Evolutionary conservation across 2,113 vertebrate genomes (phyloP).

Genomic region (Isurus oxyrinchus): DNA sequence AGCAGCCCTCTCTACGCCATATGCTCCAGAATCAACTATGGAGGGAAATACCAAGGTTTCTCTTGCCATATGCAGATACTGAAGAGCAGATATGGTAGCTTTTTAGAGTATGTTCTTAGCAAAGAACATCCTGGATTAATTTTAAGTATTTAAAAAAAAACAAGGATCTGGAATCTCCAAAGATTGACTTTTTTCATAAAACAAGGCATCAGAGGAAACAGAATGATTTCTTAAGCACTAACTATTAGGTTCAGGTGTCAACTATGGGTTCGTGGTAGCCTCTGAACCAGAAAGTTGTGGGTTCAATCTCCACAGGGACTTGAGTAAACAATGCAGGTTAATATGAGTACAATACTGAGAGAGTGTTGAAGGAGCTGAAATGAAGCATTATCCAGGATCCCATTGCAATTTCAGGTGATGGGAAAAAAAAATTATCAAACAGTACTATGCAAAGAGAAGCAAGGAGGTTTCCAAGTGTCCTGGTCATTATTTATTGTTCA

Average conservation of each 20-base stretch:
- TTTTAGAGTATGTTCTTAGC: background rate
- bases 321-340: too few species aligned
- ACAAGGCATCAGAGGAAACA: background rate
- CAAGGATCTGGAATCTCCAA: background rate
- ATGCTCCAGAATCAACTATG: background rate
- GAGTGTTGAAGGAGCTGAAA: too few species aligned
- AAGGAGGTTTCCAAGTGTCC: too few species aligned
- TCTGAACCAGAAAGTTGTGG: too few species aligned
- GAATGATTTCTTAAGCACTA: background rate
- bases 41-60: background rate
- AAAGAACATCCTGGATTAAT: background rate
- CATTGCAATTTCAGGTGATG: too few species aligned
- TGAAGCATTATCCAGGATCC: too few species aligned
- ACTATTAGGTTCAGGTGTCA: background rate
- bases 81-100: background rate
- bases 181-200: background rate
- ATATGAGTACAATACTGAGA: too few species aligned
- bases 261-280: too few species aligned
- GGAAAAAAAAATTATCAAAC: too few species aligned
- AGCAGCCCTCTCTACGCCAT: background rate
- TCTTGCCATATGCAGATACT: background rate
- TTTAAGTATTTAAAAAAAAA: background rate
- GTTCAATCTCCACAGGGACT: too few species aligned
- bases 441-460: too few species aligned
- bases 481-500: too few species aligned